Conservation (phyloP, 35 echinoderm and acorn worm species). For the Strongylocentrotus purpuratus region DNA sequence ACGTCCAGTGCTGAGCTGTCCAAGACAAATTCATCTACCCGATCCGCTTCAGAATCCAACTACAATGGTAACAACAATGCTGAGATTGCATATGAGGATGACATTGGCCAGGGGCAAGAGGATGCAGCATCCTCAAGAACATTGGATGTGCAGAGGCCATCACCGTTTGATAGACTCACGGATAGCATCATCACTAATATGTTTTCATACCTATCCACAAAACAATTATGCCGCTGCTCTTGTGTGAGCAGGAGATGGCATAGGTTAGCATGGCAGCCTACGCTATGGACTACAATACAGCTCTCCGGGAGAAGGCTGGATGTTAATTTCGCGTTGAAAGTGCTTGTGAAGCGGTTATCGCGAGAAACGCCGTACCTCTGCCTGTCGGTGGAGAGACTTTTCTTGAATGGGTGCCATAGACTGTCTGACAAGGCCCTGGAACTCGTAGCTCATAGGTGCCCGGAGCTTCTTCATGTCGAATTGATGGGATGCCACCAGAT, state of each 20-base stretch:
- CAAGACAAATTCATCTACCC: constrained; percentile 26
- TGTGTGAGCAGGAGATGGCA: constrained; percentile 88
- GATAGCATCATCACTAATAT: constrained; percentile 88
- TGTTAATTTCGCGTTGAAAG: constrained; percentile 75
- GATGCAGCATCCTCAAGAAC: background rate
- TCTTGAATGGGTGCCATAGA: constrained; percentile 86
- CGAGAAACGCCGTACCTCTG: constrained; percentile 93
- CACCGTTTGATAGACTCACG: constrained; percentile 78
- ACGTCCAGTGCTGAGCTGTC: constrained; percentile 38
- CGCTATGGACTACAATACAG: constrained; percentile 81
- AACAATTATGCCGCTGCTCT: constrained; percentile 80
- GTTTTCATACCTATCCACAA: constrained; percentile 93
- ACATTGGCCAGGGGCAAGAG: background rate
- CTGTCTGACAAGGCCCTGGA: constrained; percentile 75
- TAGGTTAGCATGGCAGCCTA: constrained; percentile 85
- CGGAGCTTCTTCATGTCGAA: constrained; percentile 87
- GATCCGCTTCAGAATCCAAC: constrained; percentile 39
- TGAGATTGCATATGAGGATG: background rate
- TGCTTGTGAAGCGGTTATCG: constrained; percentile 84
- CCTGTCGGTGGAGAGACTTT: constrained; percentile 72
- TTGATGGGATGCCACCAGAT: constrained; percentile 84
- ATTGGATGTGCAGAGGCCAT: background rate
- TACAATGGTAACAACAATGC: constrained; percentile 35
- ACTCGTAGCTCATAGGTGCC: constrained; percentile 75
- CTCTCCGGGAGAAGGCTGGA: constrained; percentile 67